Evolutionary conservation across 2,888 invertebrate species (phyloP).

Genomic region (Brachynemurus nebulosus): DNA sequence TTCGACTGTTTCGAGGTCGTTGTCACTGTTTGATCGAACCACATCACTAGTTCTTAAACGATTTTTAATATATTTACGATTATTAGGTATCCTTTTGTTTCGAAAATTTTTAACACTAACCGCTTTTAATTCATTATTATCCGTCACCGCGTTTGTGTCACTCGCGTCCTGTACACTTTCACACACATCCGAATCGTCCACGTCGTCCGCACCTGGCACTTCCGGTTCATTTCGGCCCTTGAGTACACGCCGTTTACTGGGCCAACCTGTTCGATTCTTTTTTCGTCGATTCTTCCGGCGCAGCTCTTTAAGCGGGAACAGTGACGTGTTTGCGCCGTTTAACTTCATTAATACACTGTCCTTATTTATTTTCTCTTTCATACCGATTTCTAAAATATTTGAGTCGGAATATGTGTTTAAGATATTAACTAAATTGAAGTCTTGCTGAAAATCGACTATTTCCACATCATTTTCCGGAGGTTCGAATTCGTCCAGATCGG

Average conservation of each 20-base stretch:
- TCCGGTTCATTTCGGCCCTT: slow-evolving; percentile 28
- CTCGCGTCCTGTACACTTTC: slow-evolving; percentile 8
- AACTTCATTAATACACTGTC: slow-evolving; percentile 23
- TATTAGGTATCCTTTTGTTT: background rate
- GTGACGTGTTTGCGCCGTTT: background rate
- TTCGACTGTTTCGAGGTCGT: slow-evolving; percentile 24
- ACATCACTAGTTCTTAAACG: background rate
- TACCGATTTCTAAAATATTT: slow-evolving; percentile 30
- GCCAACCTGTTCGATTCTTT: slow-evolving; percentile 75
- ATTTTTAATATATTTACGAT: background rate
- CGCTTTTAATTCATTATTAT: too few relatives aligned
- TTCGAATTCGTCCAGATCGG: slow-evolving; percentile 15
- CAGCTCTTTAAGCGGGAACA: slow-evolving; percentile 14
- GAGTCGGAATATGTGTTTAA: slow-evolving; percentile 35
- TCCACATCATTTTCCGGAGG: slow-evolving; percentile 23
- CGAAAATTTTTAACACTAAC: too few relatives aligned
- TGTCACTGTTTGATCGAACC: slow-evolving; percentile 25
- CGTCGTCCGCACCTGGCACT: slow-evolving; percentile 17
- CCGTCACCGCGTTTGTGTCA: slow-evolving; percentile 10
- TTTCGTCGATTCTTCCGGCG: slow-evolving; percentile 45
- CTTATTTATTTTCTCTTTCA: slow-evolving; percentile 23
- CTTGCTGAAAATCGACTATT: slow-evolving; percentile 26
- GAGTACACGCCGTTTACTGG: slow-evolving; percentile 36
- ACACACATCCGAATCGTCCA: slow-evolving; percentile 7
- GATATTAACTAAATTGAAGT: slow-evolving; percentile 35